Conservation (phyloP, 2,113 vertebrate species). For the Oryctolagus cuniculus region mOryCun1.1 NC_091447.1:6621001-6621500, state of each 20-base stretch:
- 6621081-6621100: not conserved
- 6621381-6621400: not conserved
- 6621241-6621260: not conserved
- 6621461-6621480: not conserved
- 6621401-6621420: not conserved
- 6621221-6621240: not conserved
- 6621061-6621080: not conserved
- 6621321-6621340: not conserved
- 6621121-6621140: not conserved
- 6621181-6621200: not conserved
- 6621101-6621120: not conserved
- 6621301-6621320: not conserved
- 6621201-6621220: not conserved
- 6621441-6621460: not conserved
- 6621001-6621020: not conserved
- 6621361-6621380: not conserved
- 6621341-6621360: not conserved
- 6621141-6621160: not conserved
- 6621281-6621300: not conserved
- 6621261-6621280: not conserved
- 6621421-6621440: not conserved
- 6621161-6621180: not conserved
- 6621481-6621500: not conserved
- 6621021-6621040: not conserved
- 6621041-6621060: not conserved